Conservation (phyloP, 2,888 invertebrate species). For the Agrochola lota region DNA sequence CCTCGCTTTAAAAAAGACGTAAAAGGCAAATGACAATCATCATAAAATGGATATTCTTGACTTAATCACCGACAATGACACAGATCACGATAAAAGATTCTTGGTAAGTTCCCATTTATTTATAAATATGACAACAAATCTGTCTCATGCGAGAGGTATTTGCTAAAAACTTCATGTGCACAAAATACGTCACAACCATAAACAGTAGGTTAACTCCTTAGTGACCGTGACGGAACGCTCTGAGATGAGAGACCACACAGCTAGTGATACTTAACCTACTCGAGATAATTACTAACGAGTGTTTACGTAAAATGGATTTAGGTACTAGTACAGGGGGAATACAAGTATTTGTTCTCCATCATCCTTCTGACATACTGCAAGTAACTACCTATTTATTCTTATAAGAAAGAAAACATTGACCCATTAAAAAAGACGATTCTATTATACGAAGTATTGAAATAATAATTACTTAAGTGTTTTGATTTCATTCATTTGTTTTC, state of each 20-base stretch:
- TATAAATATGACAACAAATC: not conserved
- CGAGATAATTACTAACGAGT: constrained; percentile 18
- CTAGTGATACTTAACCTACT: constrained; percentile 53
- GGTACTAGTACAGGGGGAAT: not conserved
- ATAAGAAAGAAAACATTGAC: not conserved
- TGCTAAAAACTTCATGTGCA: not conserved
- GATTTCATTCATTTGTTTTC: not conserved
- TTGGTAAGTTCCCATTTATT: not conserved
- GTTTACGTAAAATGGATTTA: not conserved
- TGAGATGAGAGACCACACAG: constrained; percentile 28
- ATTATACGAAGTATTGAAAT: not conserved
- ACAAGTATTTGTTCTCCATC: not conserved
- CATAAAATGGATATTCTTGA: constrained; percentile 1
- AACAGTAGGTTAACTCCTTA: constrained; percentile 10
- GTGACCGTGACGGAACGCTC: constrained; percentile 13
- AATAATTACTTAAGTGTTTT: not conserved
- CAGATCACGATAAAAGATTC: not conserved
- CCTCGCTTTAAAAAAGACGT: not conserved
- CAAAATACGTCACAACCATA: not conserved
- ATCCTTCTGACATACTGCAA: not conserved
- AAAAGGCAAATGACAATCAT: not conserved
- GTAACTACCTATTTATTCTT: not conserved
- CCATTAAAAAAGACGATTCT: not conserved
- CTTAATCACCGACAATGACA: not conserved
- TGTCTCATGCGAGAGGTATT: not conserved